Base-by-base conservation (phyloP, 2,888 invertebrate species). In the Caradrina kadenii region DNA sequence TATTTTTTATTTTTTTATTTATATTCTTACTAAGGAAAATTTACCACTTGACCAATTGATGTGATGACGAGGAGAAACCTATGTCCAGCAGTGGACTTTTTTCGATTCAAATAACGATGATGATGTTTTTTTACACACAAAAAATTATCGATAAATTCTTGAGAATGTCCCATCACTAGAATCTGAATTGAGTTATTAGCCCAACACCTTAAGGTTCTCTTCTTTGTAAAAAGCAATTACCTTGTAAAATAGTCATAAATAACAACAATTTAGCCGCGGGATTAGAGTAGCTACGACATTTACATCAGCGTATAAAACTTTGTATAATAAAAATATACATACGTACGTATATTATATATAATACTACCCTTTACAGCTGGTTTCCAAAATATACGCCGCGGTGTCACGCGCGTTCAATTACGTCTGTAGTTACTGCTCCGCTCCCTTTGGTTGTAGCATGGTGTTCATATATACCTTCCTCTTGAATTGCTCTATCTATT, bases 181-280 rank as follows among this genome's bases (percentile, higher is more conserved):
- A 72, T 76, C 81, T 85, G 87, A 87, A 92, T 91, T 90, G 90
- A 92, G 91, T 90, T 91, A 92, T 92, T 91, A 92, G 88, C 82
- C 82, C 88, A 88, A 89, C 91, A 89, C 90, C 89, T 89, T 86
- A 83, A 86, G 87, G 86, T 88, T 86, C 86, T 83, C 84, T 85
- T 85, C 88, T 90, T 89, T 86, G 84, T 88, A 85, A 86, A 86
- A 81, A 86, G 88, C 86, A 86, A 87, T 89, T 88, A 86, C 85
- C 87, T 87, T 86, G 89, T 89, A 89, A 88, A 89, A 89, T 86
- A 69, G 80, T 87, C 81, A 87, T 87, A 88, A 87, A 88, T 87
- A 85, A 84, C 80, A 77, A 82, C 78, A 77, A 79, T 79, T 84
- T 79, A 83, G 81, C 80, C 73, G 45, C 70, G 13, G 68, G 73